Percentiles rank a stretch among this genome's conserved stretches.
phyloP scores from a whole-genome alignment of 2,888 invertebrate species.

The Andrena trimmerana region DNA sequence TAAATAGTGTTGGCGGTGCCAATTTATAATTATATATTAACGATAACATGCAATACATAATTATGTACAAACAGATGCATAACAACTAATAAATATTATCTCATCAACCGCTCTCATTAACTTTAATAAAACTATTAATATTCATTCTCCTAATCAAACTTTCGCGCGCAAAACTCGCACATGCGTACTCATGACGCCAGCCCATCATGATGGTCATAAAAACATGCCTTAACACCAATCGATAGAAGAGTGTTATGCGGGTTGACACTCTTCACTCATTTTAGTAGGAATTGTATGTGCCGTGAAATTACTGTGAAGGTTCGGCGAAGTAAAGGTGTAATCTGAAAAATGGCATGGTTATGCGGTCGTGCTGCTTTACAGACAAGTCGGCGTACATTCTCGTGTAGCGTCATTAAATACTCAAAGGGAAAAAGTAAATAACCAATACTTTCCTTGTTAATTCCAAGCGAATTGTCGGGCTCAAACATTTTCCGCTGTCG shows the following conservation, averaged over 20 bases:
- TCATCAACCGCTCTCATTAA: too few relatives aligned
- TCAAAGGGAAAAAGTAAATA: constrained; percentile 36
- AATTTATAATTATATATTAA: too few relatives aligned
- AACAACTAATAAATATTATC: too few relatives aligned
- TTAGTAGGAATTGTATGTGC: constrained; percentile 33
- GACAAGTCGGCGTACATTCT: constrained; percentile 54
- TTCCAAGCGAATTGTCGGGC: background rate
- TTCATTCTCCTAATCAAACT: too few relatives aligned
- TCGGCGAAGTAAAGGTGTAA: background rate
- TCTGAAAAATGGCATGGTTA: constrained; percentile 66
- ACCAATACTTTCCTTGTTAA: background rate
- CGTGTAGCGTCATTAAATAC: constrained; percentile 10
- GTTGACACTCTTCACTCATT: constrained; percentile 39
- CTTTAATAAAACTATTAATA: too few relatives aligned
- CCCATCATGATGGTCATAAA: background rate
- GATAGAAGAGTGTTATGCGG: constrained; percentile 16
- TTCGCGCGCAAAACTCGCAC: too few relatives aligned
- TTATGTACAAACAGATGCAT: too few relatives aligned
- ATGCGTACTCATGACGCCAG: too few relatives aligned
- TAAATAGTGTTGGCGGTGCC: too few relatives aligned
- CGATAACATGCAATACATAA: too few relatives aligned
- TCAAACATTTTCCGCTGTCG: constrained; percentile 10
- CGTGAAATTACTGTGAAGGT: background rate
- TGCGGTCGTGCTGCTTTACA: constrained; percentile 52
- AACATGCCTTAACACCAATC: constrained; percentile 13